Evolutionary conservation across 2,888 invertebrate species (phyloP).

Genomic region (Augiades crinisus): DNA sequence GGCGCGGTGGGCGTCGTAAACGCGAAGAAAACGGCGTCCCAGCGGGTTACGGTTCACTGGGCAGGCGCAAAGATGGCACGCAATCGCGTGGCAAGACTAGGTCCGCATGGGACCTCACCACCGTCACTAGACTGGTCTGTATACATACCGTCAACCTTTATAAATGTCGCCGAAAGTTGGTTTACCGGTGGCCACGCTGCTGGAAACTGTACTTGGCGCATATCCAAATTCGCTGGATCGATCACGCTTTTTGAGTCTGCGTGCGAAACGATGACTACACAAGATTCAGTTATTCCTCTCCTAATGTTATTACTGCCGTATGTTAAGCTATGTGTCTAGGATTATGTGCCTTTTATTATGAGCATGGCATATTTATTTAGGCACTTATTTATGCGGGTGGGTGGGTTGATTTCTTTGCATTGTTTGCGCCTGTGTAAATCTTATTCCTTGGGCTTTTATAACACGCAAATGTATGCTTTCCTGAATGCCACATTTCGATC

Average conservation of each 20-base stretch:
- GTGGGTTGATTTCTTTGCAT: conserved; percentile 8
- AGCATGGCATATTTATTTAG: conserved; percentile 14
- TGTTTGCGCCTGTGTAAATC: conserved; percentile 11
- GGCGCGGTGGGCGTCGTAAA: conserved; percentile 80
- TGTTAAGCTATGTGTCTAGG: conserved; percentile 2
- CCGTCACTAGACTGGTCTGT: conserved; percentile 81
- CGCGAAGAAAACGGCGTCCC: conserved; percentile 65
- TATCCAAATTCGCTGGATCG: conserved; percentile 71
- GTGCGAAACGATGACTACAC: conserved; percentile 57
- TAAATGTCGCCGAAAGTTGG: conserved; percentile 35
- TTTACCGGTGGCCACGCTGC: conserved; percentile 41
- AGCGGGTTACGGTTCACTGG: conserved; percentile 75
- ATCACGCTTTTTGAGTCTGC: conserved; percentile 61
- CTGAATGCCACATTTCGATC: conserved; percentile 2
- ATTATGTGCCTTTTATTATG: neutral
- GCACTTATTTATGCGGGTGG: conserved; percentile 15
- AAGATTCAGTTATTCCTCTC: conserved; percentile 39
- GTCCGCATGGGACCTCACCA: conserved; percentile 83
- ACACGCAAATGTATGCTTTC: conserved; percentile 4
- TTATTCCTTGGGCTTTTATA: neutral
- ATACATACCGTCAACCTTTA: conserved; percentile 37
- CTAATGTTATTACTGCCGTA: conserved; percentile 25
- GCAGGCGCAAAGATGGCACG: conserved; percentile 71
- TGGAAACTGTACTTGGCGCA: conserved; percentile 66
- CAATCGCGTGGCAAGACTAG: conserved; percentile 73